Evolutionary conservation across 2,888 invertebrate genomes (phyloP), one percentile per base, ranked within the genome.

Genomic region (Criorhina ranunculi): DNA sequence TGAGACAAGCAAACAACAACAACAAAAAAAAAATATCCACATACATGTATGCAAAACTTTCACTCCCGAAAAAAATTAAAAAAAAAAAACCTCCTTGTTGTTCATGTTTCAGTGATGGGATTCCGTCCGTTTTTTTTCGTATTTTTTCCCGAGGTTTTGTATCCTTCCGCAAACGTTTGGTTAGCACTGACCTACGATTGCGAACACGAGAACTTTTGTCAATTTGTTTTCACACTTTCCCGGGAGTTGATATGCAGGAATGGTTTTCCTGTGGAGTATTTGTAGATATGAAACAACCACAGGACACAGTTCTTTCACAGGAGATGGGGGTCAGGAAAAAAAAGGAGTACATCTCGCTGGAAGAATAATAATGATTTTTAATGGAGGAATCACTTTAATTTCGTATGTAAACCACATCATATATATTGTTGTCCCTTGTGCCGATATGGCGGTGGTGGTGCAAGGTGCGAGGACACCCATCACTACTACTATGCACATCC

Each of bases 381-480:
- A 79, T 80, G 55, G 85, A n/a, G 70, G 75, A 85, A 79, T 85
- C 79, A 85, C 85, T 80, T 80, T 85, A 85, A 80, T 85, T 80
- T 85, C 66, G 85, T 79, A 80, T 72, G 79, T 80, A 75, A 80
- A 70, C 85, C 85, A 55, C 85, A 80, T 60, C 70, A 24, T 79
- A 78, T 79, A 78, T 85, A 85, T 85, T 75, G 69, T 37, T 73
- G 76, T 77, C 77, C 77, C 81, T 55, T 57, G n/a, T n/a, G 70
- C 76, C 82, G 19, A 31, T 11, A 6, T 42, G n/a, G 33, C 9
- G 29, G 12, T 33, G 59, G 33, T 49, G 53, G 55, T 57, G 17
- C 8, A 60, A 75, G 75, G 69, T 66, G 17, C 59, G n/a, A 4
- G 2, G 1, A 4, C 24, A 24, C 24, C 24, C 24, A n/a, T n/a